These are phyloP conservation scores for Chymomyza costata DNA, from an alignment of 1,140 invertebrate species.

Conservation along the genomic window DNA sequence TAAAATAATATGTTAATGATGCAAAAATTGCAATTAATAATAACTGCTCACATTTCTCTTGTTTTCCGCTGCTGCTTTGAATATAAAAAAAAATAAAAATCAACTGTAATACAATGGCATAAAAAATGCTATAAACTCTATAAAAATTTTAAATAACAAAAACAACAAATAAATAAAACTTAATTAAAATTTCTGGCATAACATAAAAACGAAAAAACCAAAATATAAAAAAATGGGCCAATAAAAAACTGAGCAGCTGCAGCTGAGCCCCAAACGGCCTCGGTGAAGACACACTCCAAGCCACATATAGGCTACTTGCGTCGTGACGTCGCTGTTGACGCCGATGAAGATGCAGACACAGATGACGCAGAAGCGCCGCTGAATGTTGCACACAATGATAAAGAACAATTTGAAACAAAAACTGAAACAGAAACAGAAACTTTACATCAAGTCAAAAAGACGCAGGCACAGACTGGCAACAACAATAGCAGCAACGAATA, in stretches of 20 bases:
- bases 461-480: conserved; percentile 16
- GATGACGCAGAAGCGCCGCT: conserved; percentile 14
- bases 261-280: too few species aligned
- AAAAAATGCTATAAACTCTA: conserved; percentile 25
- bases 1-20: conserved; percentile 31
- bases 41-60: conserved; percentile 41
- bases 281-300: conserved; percentile 22
- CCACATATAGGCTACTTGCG: conserved; percentile 25
- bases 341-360: conserved; percentile 24
- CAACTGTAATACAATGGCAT: conserved; percentile 11
- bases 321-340: conserved; percentile 44
- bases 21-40: conserved; percentile 52
- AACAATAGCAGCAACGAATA: conserved; percentile 3
- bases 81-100: conserved; percentile 15
- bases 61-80: conserved; percentile 22
- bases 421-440: conserved; percentile 14
- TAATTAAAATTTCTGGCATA: background rate
- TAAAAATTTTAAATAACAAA: conserved; percentile 12
- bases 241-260: conserved; percentile 9
- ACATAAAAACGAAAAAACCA: background rate
- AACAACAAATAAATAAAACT: conserved; percentile 15
- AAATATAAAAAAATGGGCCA: conserved; percentile 4
- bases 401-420: conserved; percentile 32
- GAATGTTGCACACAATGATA: conserved; percentile 35
- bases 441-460: too few species aligned